These are phyloP conservation scores for Agapostemon virescens DNA, from an alignment of 2,888 invertebrate species.

Conservation along the genomic window DNA sequence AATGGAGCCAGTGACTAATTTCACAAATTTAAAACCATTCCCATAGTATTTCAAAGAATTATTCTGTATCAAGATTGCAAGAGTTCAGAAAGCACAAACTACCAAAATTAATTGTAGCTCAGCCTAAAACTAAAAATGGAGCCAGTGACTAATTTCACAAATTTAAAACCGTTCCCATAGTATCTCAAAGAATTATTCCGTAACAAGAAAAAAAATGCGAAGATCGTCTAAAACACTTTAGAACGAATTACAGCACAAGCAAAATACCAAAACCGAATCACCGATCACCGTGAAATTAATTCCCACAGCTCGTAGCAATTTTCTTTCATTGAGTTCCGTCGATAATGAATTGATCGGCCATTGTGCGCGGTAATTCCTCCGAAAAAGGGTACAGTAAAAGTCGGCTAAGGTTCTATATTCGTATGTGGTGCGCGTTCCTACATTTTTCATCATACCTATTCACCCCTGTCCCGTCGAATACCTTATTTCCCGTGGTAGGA, in stretches of 20 bases:
- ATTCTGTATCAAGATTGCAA: no score
- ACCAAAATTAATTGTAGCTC: no score
- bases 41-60: no score
- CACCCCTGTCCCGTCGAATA: slow-evolving; percentile 25
- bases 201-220: no score
- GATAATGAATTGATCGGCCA: neutral
- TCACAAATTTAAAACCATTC: no score
- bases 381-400: neutral
- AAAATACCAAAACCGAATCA: neutral
- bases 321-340: neutral
- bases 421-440: neutral
- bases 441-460: neutral
- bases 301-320: neutral
- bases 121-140: no score
- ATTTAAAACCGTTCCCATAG: no score
- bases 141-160: no score
- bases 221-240: no score
- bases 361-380: neutral
- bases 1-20: no score
- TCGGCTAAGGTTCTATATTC: neutral
- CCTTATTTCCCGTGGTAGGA: slow-evolving; percentile 36
- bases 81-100: no score
- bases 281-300: neutral
- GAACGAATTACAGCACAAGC: neutral
- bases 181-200: no score